Percentiles rank a stretch among this genome's conserved stretches.
Evolutionary conservation across 1,140 invertebrate genomes (phyloP).

Genomic region (Drosophila navojoa): DNA sequence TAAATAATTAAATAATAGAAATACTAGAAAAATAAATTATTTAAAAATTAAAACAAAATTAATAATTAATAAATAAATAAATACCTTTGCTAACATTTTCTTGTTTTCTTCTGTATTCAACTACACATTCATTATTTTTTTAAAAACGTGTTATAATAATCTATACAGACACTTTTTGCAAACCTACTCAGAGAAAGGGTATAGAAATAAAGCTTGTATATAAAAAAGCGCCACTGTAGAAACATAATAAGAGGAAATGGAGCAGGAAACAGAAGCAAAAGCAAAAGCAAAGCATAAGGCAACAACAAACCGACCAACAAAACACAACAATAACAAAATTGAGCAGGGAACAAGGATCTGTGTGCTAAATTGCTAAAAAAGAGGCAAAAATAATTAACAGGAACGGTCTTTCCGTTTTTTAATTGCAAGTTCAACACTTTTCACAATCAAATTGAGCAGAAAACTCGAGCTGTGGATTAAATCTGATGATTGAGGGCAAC

Average conservation of each 20-base stretch:
- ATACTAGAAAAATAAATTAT: too few relatives aligned
- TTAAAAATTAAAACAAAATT: too few relatives aligned
- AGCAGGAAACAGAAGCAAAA: slow-evolving; percentile 19
- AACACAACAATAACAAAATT: slow-evolving; percentile 20
- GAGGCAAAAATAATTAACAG: slow-evolving; percentile 64
- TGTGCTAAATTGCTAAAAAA: slow-evolving; percentile 60
- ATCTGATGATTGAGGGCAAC: not conserved
- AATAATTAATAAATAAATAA: too few relatives aligned
- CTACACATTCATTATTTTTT: too few relatives aligned
- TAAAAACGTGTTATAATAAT: too few relatives aligned
- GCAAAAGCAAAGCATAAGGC: slow-evolving; percentile 59
- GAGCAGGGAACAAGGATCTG: slow-evolving; percentile 38
- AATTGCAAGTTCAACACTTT: slow-evolving; percentile 21
- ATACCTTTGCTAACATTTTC: too few relatives aligned
- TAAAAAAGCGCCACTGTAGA: too few relatives aligned
- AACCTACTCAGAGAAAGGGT: not conserved
- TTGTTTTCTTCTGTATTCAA: too few relatives aligned
- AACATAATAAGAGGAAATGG: too few relatives aligned
- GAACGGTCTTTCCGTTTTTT: slow-evolving; percentile 13
- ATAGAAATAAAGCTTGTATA: not conserved
- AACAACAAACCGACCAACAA: slow-evolving; percentile 16
- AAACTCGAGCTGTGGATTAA: slow-evolving; percentile 35
- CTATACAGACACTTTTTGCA: too few relatives aligned
- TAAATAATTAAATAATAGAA: too few relatives aligned
- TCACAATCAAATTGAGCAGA: slow-evolving; percentile 59